Conservation (phyloP, 2,797 vertebrate genomes). For the Brachyrhaphis roseni region DNA sequence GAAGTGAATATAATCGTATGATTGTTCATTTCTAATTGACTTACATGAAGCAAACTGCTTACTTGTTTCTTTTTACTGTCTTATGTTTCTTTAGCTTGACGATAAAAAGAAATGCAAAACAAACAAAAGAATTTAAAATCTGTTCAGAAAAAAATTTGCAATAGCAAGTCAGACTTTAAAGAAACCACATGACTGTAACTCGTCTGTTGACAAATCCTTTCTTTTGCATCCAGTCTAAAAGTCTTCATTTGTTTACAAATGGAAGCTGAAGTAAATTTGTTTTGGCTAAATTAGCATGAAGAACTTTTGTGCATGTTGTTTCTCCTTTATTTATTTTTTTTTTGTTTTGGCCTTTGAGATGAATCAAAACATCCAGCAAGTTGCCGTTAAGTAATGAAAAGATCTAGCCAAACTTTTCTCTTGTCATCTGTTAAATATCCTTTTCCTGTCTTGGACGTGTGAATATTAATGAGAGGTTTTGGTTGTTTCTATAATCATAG, state of each 20-base stretch:
- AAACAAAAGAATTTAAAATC: not conserved
- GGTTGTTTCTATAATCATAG: too few species aligned
- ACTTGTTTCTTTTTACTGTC: not conserved
- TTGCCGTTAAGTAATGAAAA: not conserved
- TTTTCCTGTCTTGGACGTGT: too few species aligned
- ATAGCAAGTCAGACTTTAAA: not conserved
- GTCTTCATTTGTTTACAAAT: too few species aligned
- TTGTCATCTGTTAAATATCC: too few species aligned
- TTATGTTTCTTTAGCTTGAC: not conserved
- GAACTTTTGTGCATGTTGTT: not conserved
- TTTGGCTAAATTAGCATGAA: not conserved
- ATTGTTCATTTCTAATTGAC: not conserved
- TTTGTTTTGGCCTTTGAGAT: not conserved
- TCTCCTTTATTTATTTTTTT: not conserved
- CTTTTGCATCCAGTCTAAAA: not conserved
- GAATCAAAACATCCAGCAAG: not conserved
- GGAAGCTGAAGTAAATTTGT: not conserved
- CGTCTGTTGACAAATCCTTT: not conserved
- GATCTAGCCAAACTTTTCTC: not conserved
- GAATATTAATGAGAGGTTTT: too few species aligned
- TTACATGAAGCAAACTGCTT: not conserved
- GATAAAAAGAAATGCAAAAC: not conserved
- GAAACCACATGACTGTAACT: not conserved
- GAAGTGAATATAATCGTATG: not conserved
- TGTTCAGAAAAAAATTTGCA: not conserved